A percentile compares a stretch with the other conserved stretches of the same genome.
Conservation (phyloP, 2,888 invertebrate genomes). For the Idaea straminata region DNA sequence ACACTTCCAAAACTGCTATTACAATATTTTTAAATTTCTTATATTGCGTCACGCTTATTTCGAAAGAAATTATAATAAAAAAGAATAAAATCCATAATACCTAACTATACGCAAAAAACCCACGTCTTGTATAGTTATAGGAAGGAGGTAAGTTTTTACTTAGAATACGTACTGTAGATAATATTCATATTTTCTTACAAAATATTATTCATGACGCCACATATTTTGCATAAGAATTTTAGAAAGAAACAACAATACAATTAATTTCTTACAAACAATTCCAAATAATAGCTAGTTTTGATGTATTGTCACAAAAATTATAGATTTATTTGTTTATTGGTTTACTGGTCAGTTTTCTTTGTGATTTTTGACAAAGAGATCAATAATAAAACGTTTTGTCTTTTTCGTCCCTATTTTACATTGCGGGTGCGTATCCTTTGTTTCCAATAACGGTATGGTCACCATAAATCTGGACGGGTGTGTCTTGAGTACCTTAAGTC, state of each 20-base stretch:
- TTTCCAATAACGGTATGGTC: constrained; percentile 16
- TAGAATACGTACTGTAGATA: too few relatives aligned
- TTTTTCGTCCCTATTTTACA: background rate
- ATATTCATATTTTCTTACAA: background rate
- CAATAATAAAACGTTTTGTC: background rate
- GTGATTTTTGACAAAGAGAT: background rate
- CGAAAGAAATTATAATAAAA: too few relatives aligned
- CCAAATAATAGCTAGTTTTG: background rate
- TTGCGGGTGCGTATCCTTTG: constrained; percentile 17
- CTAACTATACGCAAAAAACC: too few relatives aligned
- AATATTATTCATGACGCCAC: background rate
- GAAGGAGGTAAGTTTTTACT: too few relatives aligned
- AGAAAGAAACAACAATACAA: background rate
- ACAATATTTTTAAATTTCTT: too few relatives aligned
- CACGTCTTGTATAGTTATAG: too few relatives aligned
- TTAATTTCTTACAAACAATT: background rate
- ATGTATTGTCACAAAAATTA: background rate
- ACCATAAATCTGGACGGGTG: constrained; percentile 16
- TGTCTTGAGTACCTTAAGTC: background rate
- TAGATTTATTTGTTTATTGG: constrained; percentile 1
- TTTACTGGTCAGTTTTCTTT: background rate
- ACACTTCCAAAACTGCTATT: too few relatives aligned
- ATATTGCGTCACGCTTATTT: too few relatives aligned
- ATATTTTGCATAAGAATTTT: background rate
- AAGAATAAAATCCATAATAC: too few relatives aligned